Percentiles rank a stretch among this genome's conserved stretches.
Evolutionary conservation across 1,140 invertebrate genomes (phyloP).

Genomic region (Anoplolepis gracilipes): DNA sequence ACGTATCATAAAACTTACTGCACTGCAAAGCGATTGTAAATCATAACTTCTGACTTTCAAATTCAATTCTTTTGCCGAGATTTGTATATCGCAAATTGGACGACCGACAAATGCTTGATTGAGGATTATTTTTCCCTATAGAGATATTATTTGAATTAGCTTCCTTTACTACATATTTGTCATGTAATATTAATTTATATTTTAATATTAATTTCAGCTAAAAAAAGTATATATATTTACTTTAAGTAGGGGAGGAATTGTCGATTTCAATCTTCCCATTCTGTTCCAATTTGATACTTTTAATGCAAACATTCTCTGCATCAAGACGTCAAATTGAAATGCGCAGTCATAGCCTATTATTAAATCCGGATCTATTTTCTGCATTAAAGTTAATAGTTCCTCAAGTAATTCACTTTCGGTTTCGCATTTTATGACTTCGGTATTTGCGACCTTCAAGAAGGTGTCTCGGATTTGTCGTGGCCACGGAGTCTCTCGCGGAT

Average conservation of each 20-base stretch:
- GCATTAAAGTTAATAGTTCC: slow-evolving; percentile 93
- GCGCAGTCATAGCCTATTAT: slow-evolving; percentile 97
- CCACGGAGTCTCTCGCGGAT: slow-evolving; percentile 92
- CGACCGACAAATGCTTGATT: slow-evolving; percentile 89
- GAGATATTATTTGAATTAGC: slow-evolving; percentile 83
- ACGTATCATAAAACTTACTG: slow-evolving; percentile 80
- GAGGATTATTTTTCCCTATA: slow-evolving; percentile 82
- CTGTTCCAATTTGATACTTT: slow-evolving; percentile 96
- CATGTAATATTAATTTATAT: background rate
- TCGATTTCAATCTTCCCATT: slow-evolving; percentile 93
- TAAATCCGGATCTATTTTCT: slow-evolving; percentile 96
- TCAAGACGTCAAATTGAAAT: slow-evolving; percentile 95
- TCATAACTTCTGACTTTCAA: slow-evolving; percentile 97
- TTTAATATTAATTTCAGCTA: background rate
- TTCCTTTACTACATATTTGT: background rate
- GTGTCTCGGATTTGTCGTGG: slow-evolving; percentile 92
- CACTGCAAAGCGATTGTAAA: slow-evolving; percentile 92
- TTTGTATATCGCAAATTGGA: slow-evolving; percentile 96
- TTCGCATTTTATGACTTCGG: slow-evolving; percentile 93
- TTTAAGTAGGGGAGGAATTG: slow-evolving; percentile 79
- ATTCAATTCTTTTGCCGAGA: slow-evolving; percentile 95
- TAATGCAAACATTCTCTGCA: slow-evolving; percentile 91
- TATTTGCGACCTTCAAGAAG: slow-evolving; percentile 89
- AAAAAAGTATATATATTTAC: slow-evolving; percentile 57
- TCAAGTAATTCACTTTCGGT: slow-evolving; percentile 94